A percentile compares a stretch with the other conserved stretches of the same genome.
Conservation (phyloP, 2,888 invertebrate species). For the Metellina segmentata region DNA sequence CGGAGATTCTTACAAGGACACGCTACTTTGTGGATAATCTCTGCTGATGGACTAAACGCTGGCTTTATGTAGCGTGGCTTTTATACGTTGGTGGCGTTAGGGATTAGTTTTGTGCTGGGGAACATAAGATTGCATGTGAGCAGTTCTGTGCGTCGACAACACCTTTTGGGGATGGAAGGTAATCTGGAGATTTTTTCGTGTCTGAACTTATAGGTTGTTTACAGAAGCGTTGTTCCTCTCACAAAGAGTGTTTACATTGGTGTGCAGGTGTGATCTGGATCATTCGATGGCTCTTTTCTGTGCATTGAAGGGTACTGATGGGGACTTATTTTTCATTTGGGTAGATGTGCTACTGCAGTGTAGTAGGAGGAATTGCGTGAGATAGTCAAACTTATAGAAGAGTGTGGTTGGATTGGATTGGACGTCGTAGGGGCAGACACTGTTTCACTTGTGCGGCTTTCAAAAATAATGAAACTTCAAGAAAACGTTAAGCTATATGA, state of each 20-base stretch:
- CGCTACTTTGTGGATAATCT: slow-evolving; percentile 63
- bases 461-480: too few relatives aligned
- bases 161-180: slow-evolving; percentile 16
- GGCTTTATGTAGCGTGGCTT: slow-evolving; percentile 43
- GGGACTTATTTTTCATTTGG: neutral
- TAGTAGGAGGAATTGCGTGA: neutral
- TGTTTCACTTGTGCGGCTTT: too few relatives aligned
- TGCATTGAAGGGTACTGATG: neutral
- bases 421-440: too few relatives aligned
- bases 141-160: slow-evolving; percentile 17
- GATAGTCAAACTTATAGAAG: too few relatives aligned
- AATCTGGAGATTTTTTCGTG: slow-evolving; percentile 38
- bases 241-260: slow-evolving; percentile 38
- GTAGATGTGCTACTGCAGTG: neutral
- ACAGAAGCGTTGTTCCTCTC: slow-evolving; percentile 30
- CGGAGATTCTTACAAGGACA: slow-evolving; percentile 39
- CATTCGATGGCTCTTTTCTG: neutral
- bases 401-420: too few relatives aligned
- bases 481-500: too few relatives aligned
- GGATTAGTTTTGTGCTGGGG: slow-evolving; percentile 17
- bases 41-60: slow-evolving; percentile 72
- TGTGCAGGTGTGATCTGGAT: slow-evolving; percentile 19
- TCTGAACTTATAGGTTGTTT: slow-evolving; percentile 59
- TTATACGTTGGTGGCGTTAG: neutral
- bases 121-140: slow-evolving; percentile 6